Evolutionary conservation across 2,113 vertebrate species (phyloP), one percentile per base, ranked within the genome.

Genomic region (Glareola pratincola): DNA sequence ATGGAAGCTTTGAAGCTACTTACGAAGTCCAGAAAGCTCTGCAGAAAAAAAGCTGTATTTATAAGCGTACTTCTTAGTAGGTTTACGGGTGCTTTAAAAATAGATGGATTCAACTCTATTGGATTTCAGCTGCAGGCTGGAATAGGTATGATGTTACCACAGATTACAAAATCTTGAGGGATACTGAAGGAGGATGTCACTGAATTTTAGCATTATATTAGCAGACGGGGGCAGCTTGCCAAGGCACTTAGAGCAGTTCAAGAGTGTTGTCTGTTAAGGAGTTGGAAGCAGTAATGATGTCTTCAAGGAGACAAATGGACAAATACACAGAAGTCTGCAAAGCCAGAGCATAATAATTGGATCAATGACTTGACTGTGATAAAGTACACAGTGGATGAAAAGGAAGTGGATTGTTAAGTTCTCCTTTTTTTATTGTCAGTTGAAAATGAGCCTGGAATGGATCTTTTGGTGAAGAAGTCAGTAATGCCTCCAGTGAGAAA

Each of bases 261-360:
- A 69, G 47, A 71, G 73, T 34, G 14, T 92, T 87, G 22, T 8
- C 63, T 36, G 24, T 88, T 69, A 34, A 79, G 60, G 68, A 88
- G 64, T 5, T 77, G 74, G 59, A 90, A 93, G 68, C 1, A 0
- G 45, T 94, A 88, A 90, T 75, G 82, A 92, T 84, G 77, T 80
- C 89, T 82, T 92, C 94, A 87, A 90, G 93, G 91, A 97, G 94
- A 92, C 68, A 86, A 91, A 95, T 96, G 76, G 68, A 79, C 59
- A 96, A 95, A 96, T 93, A 88, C 26, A 96, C 67, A 51, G 80
- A 81, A 92, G 63, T 48, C 88, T 93, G 79, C 84, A 75, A 87
- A 80, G 73, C 36, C 73, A 85, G 59, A 94, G 41, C 60, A 43
- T 94, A 86, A 66, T 90, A 81, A 97, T 87, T 85, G 77, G 68